These are phyloP conservation scores for Turritopsis rubra DNA, from an alignment of 30 jellyfish, hydroid and myxozoan species.

Conservation along the genomic window DNA sequence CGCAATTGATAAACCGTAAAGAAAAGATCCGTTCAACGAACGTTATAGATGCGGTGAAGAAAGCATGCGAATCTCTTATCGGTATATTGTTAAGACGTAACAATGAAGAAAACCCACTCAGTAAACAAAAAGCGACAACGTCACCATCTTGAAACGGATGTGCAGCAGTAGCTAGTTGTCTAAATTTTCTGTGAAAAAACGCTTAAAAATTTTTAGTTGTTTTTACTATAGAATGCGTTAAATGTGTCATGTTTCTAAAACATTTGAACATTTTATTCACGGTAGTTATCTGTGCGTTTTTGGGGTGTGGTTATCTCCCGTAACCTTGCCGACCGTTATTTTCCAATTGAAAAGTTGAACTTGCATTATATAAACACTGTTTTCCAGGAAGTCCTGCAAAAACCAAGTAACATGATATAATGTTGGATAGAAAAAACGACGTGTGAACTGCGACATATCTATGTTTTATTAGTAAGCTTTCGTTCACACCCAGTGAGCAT, in stretches of 20 bases:
- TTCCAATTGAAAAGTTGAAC: too few relatives aligned
- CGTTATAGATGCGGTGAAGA: background rate
- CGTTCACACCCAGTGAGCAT: too few relatives aligned
- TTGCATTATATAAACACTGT: too few relatives aligned
- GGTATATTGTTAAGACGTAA: background rate
- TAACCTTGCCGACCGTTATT: too few relatives aligned
- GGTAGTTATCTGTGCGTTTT: background rate
- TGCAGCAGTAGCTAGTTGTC: background rate
- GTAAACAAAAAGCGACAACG: background rate
- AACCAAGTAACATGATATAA: too few relatives aligned
- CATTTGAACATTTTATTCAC: background rate
- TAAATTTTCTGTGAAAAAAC: background rate
- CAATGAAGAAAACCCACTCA: background rate
- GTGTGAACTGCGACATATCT: too few relatives aligned
- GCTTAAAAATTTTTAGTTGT: background rate
- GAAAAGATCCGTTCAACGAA: background rate
- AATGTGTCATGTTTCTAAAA: background rate
- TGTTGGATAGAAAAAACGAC: too few relatives aligned
- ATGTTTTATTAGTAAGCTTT: too few relatives aligned
- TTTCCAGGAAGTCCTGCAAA: too few relatives aligned
- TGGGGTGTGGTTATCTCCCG: too few relatives aligned
- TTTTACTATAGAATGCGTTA: background rate
- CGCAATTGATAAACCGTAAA: background rate
- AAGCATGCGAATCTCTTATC: conserved; percentile 13
- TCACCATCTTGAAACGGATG: background rate